phyloP scores from a whole-genome alignment of 2,888 invertebrate species.

The Linnaemya tessellans region DNA sequence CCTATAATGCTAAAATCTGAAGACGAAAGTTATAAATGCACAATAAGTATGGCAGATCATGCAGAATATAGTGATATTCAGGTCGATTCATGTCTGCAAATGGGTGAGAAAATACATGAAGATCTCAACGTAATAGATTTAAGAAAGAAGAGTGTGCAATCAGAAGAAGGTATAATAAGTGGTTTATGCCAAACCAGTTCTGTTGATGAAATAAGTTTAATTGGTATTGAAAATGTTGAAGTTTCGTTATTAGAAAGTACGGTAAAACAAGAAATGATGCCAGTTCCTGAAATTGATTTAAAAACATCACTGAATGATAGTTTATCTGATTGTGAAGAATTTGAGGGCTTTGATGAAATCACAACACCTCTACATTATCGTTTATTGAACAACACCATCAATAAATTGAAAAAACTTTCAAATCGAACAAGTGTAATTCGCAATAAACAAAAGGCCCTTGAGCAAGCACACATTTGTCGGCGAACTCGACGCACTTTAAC shows the following conservation, averaged over 20 bases:
- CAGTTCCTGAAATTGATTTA: conserved; percentile 8
- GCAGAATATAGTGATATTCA: conserved; percentile 17
- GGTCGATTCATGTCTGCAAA: neutral
- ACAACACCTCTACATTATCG: conserved; percentile 21
- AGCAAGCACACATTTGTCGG: neutral
- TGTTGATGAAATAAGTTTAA: conserved; percentile 72
- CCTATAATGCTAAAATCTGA: neutral
- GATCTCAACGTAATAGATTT: conserved; percentile 48
- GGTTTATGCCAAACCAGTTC: conserved; percentile 78
- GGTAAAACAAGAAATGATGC: conserved; percentile 9
- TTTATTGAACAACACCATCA: neutral
- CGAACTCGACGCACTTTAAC: conserved; percentile 27
- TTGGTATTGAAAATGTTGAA: conserved; percentile 18
- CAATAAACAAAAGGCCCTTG: conserved; percentile 33
- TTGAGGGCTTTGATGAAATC: conserved; percentile 66
- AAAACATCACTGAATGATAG: conserved; percentile 13
- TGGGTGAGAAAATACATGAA: conserved; percentile 22
- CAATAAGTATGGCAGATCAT: neutral
- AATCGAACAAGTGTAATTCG: conserved; percentile 1
- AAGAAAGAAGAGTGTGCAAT: conserved; percentile 71
- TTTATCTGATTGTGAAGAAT: conserved; percentile 36
- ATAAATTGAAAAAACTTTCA: conserved; percentile 26
- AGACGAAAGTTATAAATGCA: conserved; percentile 12
- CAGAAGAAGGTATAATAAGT: conserved; percentile 77
- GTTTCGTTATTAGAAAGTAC: conserved; percentile 3